A percentile compares a stretch with the other conserved stretches of the same genome.
Evolutionary conservation across 2,888 invertebrate genomes (phyloP).

Genomic region (Macaria notata): DNA sequence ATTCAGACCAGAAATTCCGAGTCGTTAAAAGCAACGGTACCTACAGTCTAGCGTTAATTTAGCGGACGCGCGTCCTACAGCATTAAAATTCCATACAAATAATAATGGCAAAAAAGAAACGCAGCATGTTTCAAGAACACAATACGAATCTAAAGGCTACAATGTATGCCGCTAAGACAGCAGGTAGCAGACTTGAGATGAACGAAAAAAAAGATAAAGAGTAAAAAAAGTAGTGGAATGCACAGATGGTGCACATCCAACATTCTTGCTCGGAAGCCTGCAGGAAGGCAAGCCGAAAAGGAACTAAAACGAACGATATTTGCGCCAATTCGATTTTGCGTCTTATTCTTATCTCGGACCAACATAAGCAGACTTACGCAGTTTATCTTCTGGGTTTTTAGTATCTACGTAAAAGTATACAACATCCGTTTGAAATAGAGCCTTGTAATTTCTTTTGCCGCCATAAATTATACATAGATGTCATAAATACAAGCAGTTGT

Average conservation of each 20-base stretch:
- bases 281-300: constrained; percentile 42
- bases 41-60: constrained; percentile 17
- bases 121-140: constrained; percentile 23
- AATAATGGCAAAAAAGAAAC: constrained; percentile 32
- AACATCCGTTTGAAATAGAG: too few species aligned
- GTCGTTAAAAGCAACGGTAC: constrained; percentile 21
- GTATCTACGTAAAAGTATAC: too few species aligned
- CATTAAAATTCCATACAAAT: constrained; percentile 31
- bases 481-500: too few species aligned
- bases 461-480: too few species aligned
- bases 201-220: constrained; percentile 33
- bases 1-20: constrained; percentile 9
- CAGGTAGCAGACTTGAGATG: constrained; percentile 71
- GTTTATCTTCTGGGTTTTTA: too few species aligned
- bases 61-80: constrained; percentile 11
- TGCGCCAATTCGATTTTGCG: constrained; percentile 4
- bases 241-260: constrained; percentile 76
- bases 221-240: constrained; percentile 70
- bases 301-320: constrained; percentile 25
- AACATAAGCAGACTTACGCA: too few species aligned
- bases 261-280: constrained; percentile 54
- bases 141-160: constrained; percentile 47
- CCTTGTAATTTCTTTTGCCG: too few species aligned
- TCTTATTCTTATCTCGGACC: neutral
- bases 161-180: constrained; percentile 59